phyloP scores from a whole-genome alignment of 23 tunicate species.

The Halocynthia aurantium region DNA sequence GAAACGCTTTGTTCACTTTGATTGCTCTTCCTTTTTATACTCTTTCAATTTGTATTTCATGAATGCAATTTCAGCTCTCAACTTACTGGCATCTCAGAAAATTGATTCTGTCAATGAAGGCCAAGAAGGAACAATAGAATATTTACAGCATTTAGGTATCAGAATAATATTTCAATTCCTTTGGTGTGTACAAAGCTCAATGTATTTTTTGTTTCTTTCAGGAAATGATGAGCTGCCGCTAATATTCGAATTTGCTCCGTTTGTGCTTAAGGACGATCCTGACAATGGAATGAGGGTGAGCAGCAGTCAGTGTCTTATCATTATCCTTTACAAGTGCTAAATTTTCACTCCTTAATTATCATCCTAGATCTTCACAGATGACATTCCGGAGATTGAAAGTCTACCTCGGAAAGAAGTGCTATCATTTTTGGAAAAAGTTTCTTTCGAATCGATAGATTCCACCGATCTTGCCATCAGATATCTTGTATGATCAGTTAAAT shows the following conservation, averaged over 20 bases:
- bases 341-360: not conserved
- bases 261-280: constrained; percentile 35
- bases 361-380: constrained; percentile 77
- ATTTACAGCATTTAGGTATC: constrained; percentile 79
- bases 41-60: not conserved
- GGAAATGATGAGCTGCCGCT: constrained; percentile 50
- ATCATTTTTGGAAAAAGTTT: constrained; percentile 41
- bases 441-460: not conserved
- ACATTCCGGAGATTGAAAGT: constrained; percentile 64
- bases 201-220: constrained; percentile 2
- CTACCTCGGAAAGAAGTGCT: constrained; percentile 51
- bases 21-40: not conserved
- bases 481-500: constrained; percentile 34
- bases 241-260: constrained; percentile 58
- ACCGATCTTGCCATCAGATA: constrained; percentile 46
- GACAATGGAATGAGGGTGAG: constrained; percentile 58
- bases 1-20: not conserved
- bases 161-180: not conserved
- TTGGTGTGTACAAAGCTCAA: not conserved
- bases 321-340: not conserved
- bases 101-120: constrained; percentile 18
- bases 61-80: constrained; percentile 2
- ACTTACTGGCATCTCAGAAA: constrained; percentile 10
- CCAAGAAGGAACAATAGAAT: constrained; percentile 63
- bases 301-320: not conserved